A percentile compares a stretch with the other conserved stretches of the same genome.
phyloP scores from a whole-genome alignment of 2,888 invertebrate species.

The Ormyrus nitidulus region DNA sequence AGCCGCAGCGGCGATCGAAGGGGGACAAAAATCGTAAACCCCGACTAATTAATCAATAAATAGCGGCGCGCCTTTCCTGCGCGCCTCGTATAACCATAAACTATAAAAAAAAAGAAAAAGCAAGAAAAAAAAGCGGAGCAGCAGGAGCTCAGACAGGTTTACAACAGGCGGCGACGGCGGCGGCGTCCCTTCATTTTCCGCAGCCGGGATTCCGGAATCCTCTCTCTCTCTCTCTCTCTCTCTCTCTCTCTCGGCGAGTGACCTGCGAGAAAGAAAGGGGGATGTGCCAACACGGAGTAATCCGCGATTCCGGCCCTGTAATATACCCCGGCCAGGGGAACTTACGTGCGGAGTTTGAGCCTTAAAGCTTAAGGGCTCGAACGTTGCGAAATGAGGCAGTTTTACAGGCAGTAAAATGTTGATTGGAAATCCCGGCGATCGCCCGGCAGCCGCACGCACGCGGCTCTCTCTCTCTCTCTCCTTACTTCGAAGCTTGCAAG shows the following conservation, averaged over 20 bases:
- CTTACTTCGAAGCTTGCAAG: no score
- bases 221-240: no score
- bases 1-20: no score
- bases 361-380: conserved; percentile 64
- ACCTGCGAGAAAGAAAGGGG: conserved; percentile 8
- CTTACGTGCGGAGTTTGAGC: conserved; percentile 59
- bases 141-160: neutral
- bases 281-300: conserved; percentile 51
- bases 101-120: no score
- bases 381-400: conserved; percentile 68
- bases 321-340: conserved; percentile 56
- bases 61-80: no score
- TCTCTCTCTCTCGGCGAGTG: neutral
- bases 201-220: conserved; percentile 12
- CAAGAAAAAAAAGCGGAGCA: neutral
- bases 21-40: no score
- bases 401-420: conserved; percentile 72
- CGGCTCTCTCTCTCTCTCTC: no score
- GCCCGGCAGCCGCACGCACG: conserved; percentile 9
- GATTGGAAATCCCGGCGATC: conserved; percentile 70
- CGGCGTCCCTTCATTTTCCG: conserved; percentile 32
- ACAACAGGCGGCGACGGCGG: conserved; percentile 38
- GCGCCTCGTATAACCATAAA: no score
- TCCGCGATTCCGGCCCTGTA: conserved; percentile 57
- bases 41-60: no score